A percentile compares a stretch with the other conserved stretches of the same genome.
Conservation (phyloP, 2,113 vertebrate genomes). For the Columba janthina region DNA sequence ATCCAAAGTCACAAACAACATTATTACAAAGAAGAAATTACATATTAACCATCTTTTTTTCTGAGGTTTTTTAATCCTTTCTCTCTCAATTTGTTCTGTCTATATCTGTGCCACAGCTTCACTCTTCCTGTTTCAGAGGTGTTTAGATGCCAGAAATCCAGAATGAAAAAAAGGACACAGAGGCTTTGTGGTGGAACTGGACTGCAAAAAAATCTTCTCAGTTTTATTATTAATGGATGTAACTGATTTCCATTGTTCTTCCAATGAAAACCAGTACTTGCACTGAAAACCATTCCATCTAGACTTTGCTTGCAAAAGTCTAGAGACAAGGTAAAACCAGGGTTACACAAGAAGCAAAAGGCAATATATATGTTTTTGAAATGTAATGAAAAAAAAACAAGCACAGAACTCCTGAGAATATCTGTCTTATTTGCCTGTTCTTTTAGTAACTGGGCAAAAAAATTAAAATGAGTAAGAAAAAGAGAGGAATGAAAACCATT, state of each 20-base stretch:
- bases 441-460: neutral
- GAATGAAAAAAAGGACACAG: fast-evolving
- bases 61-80: neutral
- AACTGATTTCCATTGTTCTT: neutral
- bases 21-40: neutral
- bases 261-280: neutral
- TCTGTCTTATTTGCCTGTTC: neutral
- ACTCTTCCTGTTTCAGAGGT: neutral
- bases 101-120: neutral
- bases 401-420: neutral
- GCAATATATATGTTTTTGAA: neutral
- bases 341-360: neutral
- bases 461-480: neutral
- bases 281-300: neutral
- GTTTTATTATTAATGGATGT: neutral
- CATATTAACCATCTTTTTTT: neutral
- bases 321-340: neutral
- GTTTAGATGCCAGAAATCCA: neutral
- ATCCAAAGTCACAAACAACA: neutral
- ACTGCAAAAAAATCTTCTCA: neutral
- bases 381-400: neutral
- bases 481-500: neutral
- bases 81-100: neutral
- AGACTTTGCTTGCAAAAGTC: neutral
- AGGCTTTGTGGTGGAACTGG: fast-evolving